Evolutionary conservation across 2,797 vertebrate genomes (phyloP).

Genomic region (Sebastes variabilis): DNA sequence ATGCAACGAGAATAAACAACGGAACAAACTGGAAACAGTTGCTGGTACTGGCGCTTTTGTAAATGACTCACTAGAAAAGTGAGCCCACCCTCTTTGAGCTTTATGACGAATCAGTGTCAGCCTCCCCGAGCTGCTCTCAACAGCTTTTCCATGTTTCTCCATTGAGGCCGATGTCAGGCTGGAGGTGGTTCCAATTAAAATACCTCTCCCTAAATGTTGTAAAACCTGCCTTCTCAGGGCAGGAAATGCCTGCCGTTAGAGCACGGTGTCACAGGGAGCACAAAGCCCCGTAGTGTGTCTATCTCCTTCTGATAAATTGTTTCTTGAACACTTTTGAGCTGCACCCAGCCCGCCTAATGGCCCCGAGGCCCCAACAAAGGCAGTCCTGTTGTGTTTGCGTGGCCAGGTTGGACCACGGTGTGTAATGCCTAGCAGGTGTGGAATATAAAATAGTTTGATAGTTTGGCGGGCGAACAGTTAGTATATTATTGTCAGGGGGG

Average conservation of each 20-base stretch:
- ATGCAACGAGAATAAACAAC: slow-evolving; percentile 46
- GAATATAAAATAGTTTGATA: slow-evolving; percentile 81
- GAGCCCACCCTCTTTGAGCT: slow-evolving; percentile 38
- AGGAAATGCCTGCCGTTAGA: slow-evolving; percentile 76
- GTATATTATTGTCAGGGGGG: slow-evolving; percentile 76
- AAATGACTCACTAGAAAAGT: slow-evolving; percentile 41
- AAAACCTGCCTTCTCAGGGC: slow-evolving; percentile 68
- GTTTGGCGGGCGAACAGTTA: slow-evolving; percentile 75
- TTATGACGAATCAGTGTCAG: slow-evolving; percentile 23
- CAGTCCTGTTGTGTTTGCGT: slow-evolving; percentile 73
- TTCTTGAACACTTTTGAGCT: slow-evolving; percentile 66
- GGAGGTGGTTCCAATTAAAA: slow-evolving; percentile 81
- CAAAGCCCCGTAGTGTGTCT: slow-evolving; percentile 76
- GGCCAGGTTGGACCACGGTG: slow-evolving; percentile 62
- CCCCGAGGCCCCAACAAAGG: slow-evolving; percentile 71
- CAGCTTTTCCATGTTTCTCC: slow-evolving; percentile 56
- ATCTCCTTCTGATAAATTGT: slow-evolving; percentile 79
- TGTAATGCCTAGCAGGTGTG: slow-evolving; percentile 82
- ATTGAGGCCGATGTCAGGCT: slow-evolving; percentile 45
- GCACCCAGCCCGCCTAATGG: slow-evolving; percentile 69
- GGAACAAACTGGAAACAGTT: slow-evolving; percentile 43
- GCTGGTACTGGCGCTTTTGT: slow-evolving; percentile 9
- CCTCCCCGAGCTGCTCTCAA: slow-evolving; percentile 49
- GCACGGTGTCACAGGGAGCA: slow-evolving; percentile 75
- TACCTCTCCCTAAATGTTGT: slow-evolving; percentile 77